phyloP scores from a whole-genome alignment of 2,797 vertebrate species.

The Artibeus jamaicensis region DNA sequence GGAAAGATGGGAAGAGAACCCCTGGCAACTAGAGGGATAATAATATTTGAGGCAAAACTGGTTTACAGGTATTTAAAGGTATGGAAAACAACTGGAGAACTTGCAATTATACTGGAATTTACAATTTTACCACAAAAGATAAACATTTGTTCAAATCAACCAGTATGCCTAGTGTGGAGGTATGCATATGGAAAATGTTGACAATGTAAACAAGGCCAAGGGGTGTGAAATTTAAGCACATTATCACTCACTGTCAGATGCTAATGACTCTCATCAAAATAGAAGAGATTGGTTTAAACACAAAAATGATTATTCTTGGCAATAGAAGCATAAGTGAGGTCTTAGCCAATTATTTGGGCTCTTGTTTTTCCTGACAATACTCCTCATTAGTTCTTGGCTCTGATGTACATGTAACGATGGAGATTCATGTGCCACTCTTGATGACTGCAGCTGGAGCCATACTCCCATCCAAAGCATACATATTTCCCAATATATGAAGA shows the following conservation, averaged over 20 bases:
- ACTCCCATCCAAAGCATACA: background rate
- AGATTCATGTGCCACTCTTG: background rate
- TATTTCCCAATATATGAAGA: background rate
- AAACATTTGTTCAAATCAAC: conserved; percentile 69
- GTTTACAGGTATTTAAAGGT: conserved; percentile 16
- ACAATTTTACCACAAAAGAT: conserved; percentile 63
- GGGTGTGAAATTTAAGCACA: conserved; percentile 61
- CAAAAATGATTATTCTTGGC: conserved; percentile 68
- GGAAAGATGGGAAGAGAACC: background rate
- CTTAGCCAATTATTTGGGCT: conserved; percentile 54
- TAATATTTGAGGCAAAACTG: conserved; percentile 33
- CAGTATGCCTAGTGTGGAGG: background rate
- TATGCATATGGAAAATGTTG: conserved; percentile 44
- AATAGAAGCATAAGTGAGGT: conserved; percentile 49
- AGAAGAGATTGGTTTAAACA: conserved; percentile 47
- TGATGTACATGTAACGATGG: background rate
- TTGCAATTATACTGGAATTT: conserved; percentile 44
- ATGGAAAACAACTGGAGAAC: conserved; percentile 35
- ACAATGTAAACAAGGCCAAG: conserved; percentile 55
- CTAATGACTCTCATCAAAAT: conserved; percentile 69
- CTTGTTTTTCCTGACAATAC: conserved; percentile 67
- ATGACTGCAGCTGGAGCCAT: background rate
- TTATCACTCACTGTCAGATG: conserved; percentile 70
- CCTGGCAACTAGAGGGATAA: background rate
- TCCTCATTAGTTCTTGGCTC: conserved; percentile 62